Conservation (phyloP, 2,888 invertebrate genomes). For the Didymodactylos carnosus region DNA sequence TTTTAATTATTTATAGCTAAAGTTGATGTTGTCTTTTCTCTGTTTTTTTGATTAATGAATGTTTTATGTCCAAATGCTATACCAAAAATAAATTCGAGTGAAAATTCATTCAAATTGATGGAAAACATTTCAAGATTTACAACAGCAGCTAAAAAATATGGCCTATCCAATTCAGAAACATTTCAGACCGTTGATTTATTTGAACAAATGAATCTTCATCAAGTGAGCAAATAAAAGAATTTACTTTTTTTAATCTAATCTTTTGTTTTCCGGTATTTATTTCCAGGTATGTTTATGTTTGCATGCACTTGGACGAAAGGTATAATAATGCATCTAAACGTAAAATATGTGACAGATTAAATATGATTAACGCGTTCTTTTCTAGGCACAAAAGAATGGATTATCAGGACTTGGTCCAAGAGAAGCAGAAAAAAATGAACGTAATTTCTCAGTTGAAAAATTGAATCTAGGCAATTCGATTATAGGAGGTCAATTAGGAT, state of each 20-base stretch:
- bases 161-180: conserved; percentile 2
- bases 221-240: too few relatives aligned
- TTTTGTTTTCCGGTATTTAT: too few relatives aligned
- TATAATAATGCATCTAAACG: background rate
- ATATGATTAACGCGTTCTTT: background rate
- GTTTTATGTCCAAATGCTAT: background rate
- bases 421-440: conserved; percentile 4
- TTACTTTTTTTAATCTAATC: too few relatives aligned
- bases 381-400: conserved; percentile 8
- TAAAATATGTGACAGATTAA: too few relatives aligned
- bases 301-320: conserved; percentile 8
- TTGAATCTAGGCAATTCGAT: background rate
- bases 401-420: conserved; percentile 5
- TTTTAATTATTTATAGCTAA: background rate
- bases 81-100: conserved; percentile 2
- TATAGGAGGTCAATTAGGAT: conserved; percentile 5
- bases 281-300: conserved; percentile 3
- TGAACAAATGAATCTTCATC: conserved; percentile 10
- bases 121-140: conserved; percentile 3
- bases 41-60: background rate
- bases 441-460: conserved; percentile 2
- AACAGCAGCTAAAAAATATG: background rate
- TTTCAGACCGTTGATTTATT: conserved; percentile 14
- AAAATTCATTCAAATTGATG: conserved; percentile 5
- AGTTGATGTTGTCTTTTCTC: background rate